Base-by-base conservation (phyloP, 37 sponge, comb jelly and placozoan species). In the Geodia barretti region DNA sequence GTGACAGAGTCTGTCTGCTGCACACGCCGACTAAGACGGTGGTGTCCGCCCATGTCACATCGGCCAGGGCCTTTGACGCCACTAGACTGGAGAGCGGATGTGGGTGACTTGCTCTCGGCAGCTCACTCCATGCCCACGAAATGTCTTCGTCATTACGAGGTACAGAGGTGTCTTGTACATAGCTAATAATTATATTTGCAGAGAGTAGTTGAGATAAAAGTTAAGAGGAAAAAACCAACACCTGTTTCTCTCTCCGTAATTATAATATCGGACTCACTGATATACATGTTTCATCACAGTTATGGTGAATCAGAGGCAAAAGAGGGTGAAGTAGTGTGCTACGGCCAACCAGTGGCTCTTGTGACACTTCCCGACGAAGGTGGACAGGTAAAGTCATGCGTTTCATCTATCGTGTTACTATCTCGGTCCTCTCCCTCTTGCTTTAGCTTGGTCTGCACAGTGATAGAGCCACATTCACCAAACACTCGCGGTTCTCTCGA, bases 381-480 rank as follows among this genome's bases (percentile, higher is more conserved):
- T 24, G 95, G 95, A 14, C 82, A 94, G 92, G 85, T 98, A 58
- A 74, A 68, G 1, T 19, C 19, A 19, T 58, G 60, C 60, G 19
- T 19, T 21, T 58, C 19, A 21, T 19, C 11, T 58, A 19, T 58
- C 11, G 11, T 58, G 60, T 58, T 21, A 19, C 19, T 19, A 58
- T 58, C 11, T 58, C n/a, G 21, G 8, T 54, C 29, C 38, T n/a
- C 71, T 4, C 9, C 41, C 39, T 77, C 29, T 62, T 14, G 19
- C 8, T 38, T 21, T 78, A 97, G 94, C 82, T 98, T n/a, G 77
- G 76, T 42, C 75, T 98, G 24, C 77, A 94, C 64, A 94, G 93
- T 81, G 99, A 94, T 47, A 76, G 88, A 67, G 95, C 95, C 64
- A 94, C 95, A 5, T 94, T 98, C 77, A 85, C 79, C 66, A 94